phyloP scores from a whole-genome alignment of 37 sponge, comb jelly and placozoan species.

The Spongilla lacustris region DNA sequence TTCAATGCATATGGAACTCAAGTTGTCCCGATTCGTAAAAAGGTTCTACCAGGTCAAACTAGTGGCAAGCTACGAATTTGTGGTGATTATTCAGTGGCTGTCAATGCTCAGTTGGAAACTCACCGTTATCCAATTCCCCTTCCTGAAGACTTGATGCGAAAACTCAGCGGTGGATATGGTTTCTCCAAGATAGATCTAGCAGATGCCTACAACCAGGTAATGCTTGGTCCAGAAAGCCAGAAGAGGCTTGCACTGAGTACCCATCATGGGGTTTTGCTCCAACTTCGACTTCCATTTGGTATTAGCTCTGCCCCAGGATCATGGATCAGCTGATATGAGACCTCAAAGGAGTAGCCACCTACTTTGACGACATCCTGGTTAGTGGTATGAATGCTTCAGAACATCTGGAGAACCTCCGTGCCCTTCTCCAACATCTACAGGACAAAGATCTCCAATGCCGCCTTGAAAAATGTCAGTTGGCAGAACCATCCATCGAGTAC shows the following conservation, averaged over 20 bases:
- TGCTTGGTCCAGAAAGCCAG: conserved; percentile 12
- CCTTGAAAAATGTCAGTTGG: conserved; percentile 27
- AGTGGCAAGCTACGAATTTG: not conserved
- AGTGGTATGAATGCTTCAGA: conserved; percentile 5
- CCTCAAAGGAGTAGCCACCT: conserved; percentile 32
- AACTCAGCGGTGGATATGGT: conserved; percentile 16
- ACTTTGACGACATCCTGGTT: conserved; percentile 32
- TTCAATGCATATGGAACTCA: too few relatives aligned
- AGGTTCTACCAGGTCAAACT: too few relatives aligned
- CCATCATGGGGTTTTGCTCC: too few relatives aligned
- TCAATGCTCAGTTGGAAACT: conserved; percentile 21
- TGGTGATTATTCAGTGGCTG: conserved; percentile 39
- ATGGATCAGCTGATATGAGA: conserved; percentile 38
- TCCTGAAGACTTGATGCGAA: conserved; percentile 43
- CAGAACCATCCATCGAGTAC: conserved; percentile 23
- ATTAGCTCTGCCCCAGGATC: too few relatives aligned
- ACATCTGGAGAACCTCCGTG: conserved; percentile 19
- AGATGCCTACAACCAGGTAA: conserved; percentile 36
- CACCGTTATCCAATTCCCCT: conserved; percentile 39
- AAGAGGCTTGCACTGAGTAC: not conserved
- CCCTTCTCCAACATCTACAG: conserved; percentile 19
- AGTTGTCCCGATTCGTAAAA: too few relatives aligned
- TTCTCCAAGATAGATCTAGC: conserved; percentile 34
- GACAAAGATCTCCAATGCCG: conserved; percentile 28
- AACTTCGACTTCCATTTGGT: too few relatives aligned